These are phyloP conservation scores for Nannoperca australis DNA, from an alignment of 2,797 vertebrate genomes.

Conservation along the genomic window DNA sequence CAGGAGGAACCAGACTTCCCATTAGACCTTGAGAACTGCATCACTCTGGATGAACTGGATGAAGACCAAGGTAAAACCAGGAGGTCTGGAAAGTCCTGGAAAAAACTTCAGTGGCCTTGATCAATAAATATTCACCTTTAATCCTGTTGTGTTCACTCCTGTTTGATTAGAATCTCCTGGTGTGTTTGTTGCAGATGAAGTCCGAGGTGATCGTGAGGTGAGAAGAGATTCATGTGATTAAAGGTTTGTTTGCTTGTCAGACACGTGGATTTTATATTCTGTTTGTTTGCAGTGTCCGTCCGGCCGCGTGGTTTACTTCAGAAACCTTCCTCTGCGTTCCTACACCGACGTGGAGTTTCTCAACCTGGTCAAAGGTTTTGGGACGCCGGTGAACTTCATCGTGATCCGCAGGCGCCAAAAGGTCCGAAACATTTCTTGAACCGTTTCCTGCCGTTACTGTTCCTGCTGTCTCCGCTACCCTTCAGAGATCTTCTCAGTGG, in stretches of 20 bases:
- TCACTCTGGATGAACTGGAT: conserved; percentile 80
- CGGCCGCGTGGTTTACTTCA: conserved; percentile 60
- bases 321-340: conserved; percentile 35
- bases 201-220: not conserved
- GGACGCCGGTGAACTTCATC: conserved; percentile 60
- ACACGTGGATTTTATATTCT: not conserved
- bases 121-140: no score
- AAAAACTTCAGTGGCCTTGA: not conserved
- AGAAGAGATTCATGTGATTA: accelerated
- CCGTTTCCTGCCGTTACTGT: not conserved
- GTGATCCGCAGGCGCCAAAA: conserved; percentile 37
- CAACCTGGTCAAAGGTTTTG: conserved; percentile 53
- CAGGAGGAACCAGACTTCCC: conserved; percentile 67
- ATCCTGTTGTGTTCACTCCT: not conserved
- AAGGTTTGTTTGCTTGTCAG: not conserved
- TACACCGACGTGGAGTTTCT: conserved; percentile 57
- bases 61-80: conserved; percentile 58
- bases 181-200: conserved; percentile 30
- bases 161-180: not conserved
- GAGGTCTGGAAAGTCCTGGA: not conserved
- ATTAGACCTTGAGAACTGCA: conserved; percentile 71
- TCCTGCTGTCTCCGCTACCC: no score
- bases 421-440: conserved; percentile 40
- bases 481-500: no score
- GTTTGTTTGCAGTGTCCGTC: conserved; percentile 19